Percentiles rank a stretch among this genome's conserved stretches.
phyloP scores from a whole-genome alignment of 2,888 invertebrate species.

The Chrysina gloriosa region DNA sequence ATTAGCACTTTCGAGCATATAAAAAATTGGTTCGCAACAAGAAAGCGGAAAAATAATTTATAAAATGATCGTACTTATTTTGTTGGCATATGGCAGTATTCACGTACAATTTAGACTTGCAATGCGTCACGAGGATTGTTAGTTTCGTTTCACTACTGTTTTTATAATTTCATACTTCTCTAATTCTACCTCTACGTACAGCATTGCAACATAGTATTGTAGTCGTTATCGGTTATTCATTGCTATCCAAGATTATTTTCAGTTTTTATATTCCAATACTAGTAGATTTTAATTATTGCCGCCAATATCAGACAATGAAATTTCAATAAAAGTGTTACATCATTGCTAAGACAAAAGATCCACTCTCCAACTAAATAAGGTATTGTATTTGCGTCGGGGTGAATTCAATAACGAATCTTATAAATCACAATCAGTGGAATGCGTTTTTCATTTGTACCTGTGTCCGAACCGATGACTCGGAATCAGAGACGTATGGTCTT shows the following conservation, averaged over 20 bases:
- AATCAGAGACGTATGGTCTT: conserved; percentile 55
- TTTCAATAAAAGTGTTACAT: conserved; percentile 31
- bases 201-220: neutral
- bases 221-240: neutral
- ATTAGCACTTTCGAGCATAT: neutral
- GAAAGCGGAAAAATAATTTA: neutral
- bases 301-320: conserved; percentile 28
- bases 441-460: conserved; percentile 49
- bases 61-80: neutral
- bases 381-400: conserved; percentile 24
- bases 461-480: conserved; percentile 51
- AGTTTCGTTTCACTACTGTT: too few species aligned
- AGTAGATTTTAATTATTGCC: neutral
- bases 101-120: neutral
- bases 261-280: too few species aligned
- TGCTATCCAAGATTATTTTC: too few species aligned
- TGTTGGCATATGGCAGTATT: neutral
- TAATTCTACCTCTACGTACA: too few species aligned
- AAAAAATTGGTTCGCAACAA: neutral
- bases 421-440: conserved; percentile 52
- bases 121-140: too few species aligned
- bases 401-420: conserved; percentile 43
- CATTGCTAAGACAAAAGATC: conserved; percentile 26
- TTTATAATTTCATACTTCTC: too few species aligned
- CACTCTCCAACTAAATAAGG: conserved; percentile 35